Evolutionary conservation across 1,140 invertebrate genomes (phyloP).

Genomic region (Drosophila kurseongensis): DNA sequence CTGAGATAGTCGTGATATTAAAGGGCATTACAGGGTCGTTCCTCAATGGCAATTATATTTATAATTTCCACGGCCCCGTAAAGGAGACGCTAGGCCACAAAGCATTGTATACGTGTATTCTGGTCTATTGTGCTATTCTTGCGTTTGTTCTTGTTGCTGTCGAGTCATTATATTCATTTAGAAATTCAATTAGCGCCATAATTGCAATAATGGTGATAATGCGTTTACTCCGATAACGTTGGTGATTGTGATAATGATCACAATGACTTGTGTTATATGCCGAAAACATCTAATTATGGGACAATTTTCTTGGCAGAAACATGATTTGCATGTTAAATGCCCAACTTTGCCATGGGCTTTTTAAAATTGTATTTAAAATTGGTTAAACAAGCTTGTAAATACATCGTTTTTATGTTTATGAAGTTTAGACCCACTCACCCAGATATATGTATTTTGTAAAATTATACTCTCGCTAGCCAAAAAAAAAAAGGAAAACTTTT

Average conservation of each 20-base stretch:
- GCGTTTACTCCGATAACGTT: conserved; percentile 49
- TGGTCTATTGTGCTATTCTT: conserved; percentile 21
- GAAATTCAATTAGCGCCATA: conserved; percentile 78
- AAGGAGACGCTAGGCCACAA: conserved; percentile 16
- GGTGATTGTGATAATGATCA: conserved; percentile 6
- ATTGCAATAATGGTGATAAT: conserved; percentile 79
- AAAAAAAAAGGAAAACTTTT: conserved; percentile 50
- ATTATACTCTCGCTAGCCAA: conserved; percentile 39
- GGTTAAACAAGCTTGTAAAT: not conserved
- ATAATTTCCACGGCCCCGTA: conserved; percentile 16
- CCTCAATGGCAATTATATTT: not conserved
- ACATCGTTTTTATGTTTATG: not conserved
- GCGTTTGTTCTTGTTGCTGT: conserved; percentile 49
- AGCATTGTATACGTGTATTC: conserved; percentile 40
- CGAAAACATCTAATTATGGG: conserved; percentile 18
- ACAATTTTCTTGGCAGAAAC: conserved; percentile 14
- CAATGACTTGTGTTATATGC: conserved; percentile 22
- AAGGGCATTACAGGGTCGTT: conserved; percentile 17
- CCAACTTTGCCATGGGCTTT: not conserved
- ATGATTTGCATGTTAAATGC: conserved; percentile 59
- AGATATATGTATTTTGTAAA: conserved; percentile 55
- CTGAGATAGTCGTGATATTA: too few species aligned
- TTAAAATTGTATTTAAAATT: conserved; percentile 14
- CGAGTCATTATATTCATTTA: conserved; percentile 78
- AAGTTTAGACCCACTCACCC: not conserved